phyloP scores from a whole-genome alignment of 2,888 invertebrate species.

The Cosmia pyralina region DNA sequence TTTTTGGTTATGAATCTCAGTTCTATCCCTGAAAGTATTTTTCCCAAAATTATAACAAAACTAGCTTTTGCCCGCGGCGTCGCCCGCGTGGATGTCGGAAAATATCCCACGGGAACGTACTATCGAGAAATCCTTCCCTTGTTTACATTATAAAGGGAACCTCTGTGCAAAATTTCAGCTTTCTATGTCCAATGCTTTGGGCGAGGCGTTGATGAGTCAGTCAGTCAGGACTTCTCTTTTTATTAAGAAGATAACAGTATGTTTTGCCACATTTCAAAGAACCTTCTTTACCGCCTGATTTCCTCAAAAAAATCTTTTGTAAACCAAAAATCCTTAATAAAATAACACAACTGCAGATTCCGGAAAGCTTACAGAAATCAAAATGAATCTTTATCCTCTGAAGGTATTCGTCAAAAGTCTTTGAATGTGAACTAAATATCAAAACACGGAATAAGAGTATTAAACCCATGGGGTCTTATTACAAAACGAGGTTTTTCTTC shows the following conservation, averaged over 20 bases:
- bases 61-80: too few species aligned
- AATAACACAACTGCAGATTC: constrained; percentile 25
- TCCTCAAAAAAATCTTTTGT: not conserved
- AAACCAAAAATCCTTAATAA: constrained; percentile 2
- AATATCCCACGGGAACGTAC: too few species aligned
- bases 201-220: too few species aligned
- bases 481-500: too few species aligned
- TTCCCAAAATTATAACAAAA: not conserved
- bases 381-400: constrained; percentile 38
- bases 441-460: constrained; percentile 57
- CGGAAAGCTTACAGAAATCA: constrained; percentile 28
- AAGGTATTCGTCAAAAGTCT: constrained; percentile 42
- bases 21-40: not conserved
- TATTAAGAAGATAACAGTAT: too few species aligned
- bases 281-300: not conserved
- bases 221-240: too few species aligned
- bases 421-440: constrained; percentile 58
- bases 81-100: too few species aligned
- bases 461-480: too few species aligned
- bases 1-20: not conserved
- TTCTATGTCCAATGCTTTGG: too few species aligned
- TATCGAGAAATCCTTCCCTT: too few species aligned
- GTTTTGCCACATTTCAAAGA: not conserved
- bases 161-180: too few species aligned
- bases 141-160: too few species aligned